Base-by-base conservation (phyloP, 2,888 invertebrate species). In the Drosophila antonietae region DNA sequence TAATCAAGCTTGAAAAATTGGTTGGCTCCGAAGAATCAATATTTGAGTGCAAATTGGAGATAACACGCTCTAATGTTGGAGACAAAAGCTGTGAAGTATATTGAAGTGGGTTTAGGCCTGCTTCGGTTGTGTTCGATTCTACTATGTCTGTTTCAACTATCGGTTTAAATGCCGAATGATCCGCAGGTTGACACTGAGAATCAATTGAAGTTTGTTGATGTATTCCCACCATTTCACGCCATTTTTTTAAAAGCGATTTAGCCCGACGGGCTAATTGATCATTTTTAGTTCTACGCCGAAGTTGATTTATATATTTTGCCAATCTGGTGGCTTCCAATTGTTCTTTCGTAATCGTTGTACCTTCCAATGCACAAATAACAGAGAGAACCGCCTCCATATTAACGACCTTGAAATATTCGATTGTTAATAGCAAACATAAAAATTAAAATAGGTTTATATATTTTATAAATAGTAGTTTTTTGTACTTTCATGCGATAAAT, bases 351-450 rank as follows among this genome's bases (percentile, higher is more conserved):
- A 93, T 92, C 82, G 91, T 88, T 81, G 94, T 94, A 96, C 98
- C 97, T 97, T 98, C 98, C 96, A 98, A 95, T 93, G 96, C 94
- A 94, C 97, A 95, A 94, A 98, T 97, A 94, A 98, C 96, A 94
- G 97, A 97, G 94, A 97, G 95, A 94, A 98, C 98, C 93, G 96
- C 95, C 93, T 95, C 96, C 97, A 98, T 97, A 95, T 98, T 97
- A 95, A 97, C 96, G 95, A 98, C 98, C 98, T 98, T 35, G 6
- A 46, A 51, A 15, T 14, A 20, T 37, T 20, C 1, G 10, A 23
- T 20, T 39, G n/a, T 39, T 20, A 37, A 37, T 23, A 8, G 33
- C 7, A 14, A 23, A 8, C 15, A 37, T 20, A 20, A 3, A 6
- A 8, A 18, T 2, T 33, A 31, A 31, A 8, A n/a, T 47, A n/a